Percentiles rank a stretch among this genome's conserved stretches.
These are phyloP conservation scores for Archivesica marissinica DNA, from an alignment of 1,140 invertebrate species.

Conservation along the genomic window DNA sequence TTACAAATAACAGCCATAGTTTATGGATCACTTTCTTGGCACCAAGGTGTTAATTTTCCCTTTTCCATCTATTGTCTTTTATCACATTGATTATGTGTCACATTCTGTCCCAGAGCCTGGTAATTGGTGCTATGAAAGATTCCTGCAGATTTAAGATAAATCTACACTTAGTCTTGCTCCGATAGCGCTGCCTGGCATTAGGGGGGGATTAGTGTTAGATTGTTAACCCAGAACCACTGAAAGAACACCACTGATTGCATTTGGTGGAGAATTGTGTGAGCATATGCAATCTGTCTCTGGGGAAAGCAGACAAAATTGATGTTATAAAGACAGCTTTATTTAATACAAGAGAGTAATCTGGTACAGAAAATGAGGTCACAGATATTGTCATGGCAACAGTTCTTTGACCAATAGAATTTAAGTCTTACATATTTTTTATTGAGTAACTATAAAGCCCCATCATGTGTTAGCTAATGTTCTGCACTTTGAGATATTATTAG, in stretches of 20 bases:
- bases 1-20: not conserved
- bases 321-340: not conserved
- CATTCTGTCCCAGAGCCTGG: constrained; percentile 1
- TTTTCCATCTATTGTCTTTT: not conserved
- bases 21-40: not conserved
- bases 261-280: too few relatives aligned
- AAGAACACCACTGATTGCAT: not conserved
- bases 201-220: not conserved
- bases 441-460: too few relatives aligned
- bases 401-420: too few relatives aligned
- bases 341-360: too few relatives aligned
- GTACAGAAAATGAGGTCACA: too few relatives aligned
- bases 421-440: too few relatives aligned
- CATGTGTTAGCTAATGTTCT: too few relatives aligned
- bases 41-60: not conserved
- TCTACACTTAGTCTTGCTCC: not conserved
- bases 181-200: not conserved
- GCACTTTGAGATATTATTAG: too few relatives aligned
- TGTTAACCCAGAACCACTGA: not conserved
- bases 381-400: too few relatives aligned
- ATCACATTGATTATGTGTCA: constrained; percentile 5
- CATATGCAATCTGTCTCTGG: too few relatives aligned
- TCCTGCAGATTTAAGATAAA: not conserved
- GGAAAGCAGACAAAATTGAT: too few relatives aligned
- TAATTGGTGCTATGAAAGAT: constrained; percentile 3